Percentiles rank a stretch among this genome's conserved stretches.
Evolutionary conservation across 2,888 invertebrate genomes (phyloP).

Genomic region (Rosalia funebris): DNA sequence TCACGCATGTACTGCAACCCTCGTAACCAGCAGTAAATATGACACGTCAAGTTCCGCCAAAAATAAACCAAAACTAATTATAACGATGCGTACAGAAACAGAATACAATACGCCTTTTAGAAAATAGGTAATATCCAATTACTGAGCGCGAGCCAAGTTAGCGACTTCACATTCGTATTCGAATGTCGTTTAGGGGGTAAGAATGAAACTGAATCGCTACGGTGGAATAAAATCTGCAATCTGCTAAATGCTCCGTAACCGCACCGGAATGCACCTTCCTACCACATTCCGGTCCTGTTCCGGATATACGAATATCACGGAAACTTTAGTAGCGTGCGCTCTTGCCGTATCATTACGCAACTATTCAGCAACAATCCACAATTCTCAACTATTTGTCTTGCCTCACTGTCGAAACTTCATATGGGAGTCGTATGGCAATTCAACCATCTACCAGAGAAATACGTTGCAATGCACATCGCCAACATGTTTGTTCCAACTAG

Average conservation of each 20-base stretch:
- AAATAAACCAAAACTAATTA: slow-evolving; percentile 21
- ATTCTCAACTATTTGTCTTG: slow-evolving; percentile 35
- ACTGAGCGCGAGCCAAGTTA: slow-evolving; percentile 6
- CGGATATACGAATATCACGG: slow-evolving; percentile 45
- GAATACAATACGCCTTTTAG: slow-evolving; percentile 3
- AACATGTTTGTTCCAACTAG: no score
- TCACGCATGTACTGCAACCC: neutral
- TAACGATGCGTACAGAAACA: slow-evolving; percentile 9
- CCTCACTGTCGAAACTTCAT: slow-evolving; percentile 21
- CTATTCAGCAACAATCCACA: slow-evolving; percentile 34
- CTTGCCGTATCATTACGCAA: slow-evolving; percentile 32
- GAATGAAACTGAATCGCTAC: slow-evolving; percentile 15
- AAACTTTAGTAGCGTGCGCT: slow-evolving; percentile 42
- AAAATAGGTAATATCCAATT: slow-evolving; percentile 17
- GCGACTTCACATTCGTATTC: slow-evolving; percentile 14
- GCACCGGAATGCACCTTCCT: slow-evolving; percentile 44
- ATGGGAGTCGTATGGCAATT: neutral
- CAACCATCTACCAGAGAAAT: no score
- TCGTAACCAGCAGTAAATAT: slow-evolving; percentile 11
- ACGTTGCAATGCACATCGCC: no score
- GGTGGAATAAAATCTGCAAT: slow-evolving; percentile 23
- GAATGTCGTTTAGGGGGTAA: slow-evolving; percentile 9
- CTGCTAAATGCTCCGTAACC: slow-evolving; percentile 22
- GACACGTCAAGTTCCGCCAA: slow-evolving; percentile 12
- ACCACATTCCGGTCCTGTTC: slow-evolving; percentile 44